Base-by-base conservation (phyloP, 1,140 invertebrate species). In the Pteromalus puparum region DNA sequence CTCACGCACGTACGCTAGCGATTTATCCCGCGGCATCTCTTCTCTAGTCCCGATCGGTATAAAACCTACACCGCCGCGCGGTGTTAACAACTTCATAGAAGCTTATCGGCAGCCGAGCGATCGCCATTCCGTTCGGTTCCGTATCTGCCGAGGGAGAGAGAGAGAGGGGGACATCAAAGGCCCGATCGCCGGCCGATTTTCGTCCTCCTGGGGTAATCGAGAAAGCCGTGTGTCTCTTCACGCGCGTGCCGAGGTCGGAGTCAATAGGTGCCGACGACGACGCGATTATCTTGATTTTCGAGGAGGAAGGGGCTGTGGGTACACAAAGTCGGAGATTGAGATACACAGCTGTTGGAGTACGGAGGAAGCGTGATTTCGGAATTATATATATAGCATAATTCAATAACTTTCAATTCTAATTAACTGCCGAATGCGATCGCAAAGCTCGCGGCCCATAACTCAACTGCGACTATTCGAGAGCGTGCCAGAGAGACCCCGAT, bases 41-140 rank as follows among this genome's bases (percentile, higher is more conserved):
- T 65, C 34, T 13, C 24, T 65, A 83, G 38, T 34, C n/a, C 12
- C 46, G 2, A 75, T 75, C 73, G 21, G 72, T 53, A 53, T 9
- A 42, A 42, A 42, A 42, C 38, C 38, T 9, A 12, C 70, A 26
- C 13, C 24, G 7, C 21, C 28, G 30, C 3, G 18, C 53, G 74
- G 61, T 83, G 75, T 83, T 83, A 83, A 83, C 82, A 84, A 84
- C 76, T 84, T 72, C 30, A 84, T 84, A 84, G 67, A 46, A 65
- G 67, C 76, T 84, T 84, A 84, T 84, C 76, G 61, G 67, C 26
- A 12, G 3, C 0, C 30, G 26, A 28, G 53, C 26, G 79, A 81
- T 81, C 79, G 24, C 21, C 12, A 18, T 21, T 68, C 24, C 24
- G 67, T 12, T 65, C 15, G 76, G 61, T 34, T 28, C 65, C n/a